A percentile compares a stretch with the other conserved stretches of the same genome.
Evolutionary conservation across 2,888 invertebrate genomes (phyloP).

Genomic region (Aporophyla lueneburgensis): DNA sequence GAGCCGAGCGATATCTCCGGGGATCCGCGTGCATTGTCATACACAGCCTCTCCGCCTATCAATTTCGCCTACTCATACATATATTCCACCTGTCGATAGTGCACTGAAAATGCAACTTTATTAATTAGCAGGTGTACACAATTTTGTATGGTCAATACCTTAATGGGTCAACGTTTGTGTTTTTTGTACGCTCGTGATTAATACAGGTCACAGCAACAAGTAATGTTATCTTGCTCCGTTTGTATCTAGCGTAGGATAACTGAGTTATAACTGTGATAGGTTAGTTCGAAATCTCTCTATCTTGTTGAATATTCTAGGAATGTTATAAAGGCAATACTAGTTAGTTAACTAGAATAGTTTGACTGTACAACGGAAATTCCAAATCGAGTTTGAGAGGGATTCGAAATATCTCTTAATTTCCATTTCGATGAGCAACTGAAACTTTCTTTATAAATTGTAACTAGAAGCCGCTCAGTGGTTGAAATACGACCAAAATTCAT

Average conservation of each 20-base stretch:
- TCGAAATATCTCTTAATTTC: not conserved
- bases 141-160: slow-evolving; percentile 54
- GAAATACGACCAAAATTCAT: too few species aligned
- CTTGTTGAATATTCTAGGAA: slow-evolving; percentile 32
- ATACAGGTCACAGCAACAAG: slow-evolving; percentile 60
- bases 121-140: slow-evolving; percentile 49
- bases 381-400: slow-evolving; percentile 12
- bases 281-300: slow-evolving; percentile 26
- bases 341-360: slow-evolving; percentile 21
- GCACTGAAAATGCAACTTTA: slow-evolving; percentile 51
- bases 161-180: slow-evolving; percentile 59
- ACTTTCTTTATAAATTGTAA: too few species aligned
- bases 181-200: slow-evolving; percentile 50
- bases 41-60: slow-evolving; percentile 65
- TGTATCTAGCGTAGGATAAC: slow-evolving; percentile 37
- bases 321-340: slow-evolving; percentile 17
- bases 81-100: slow-evolving; percentile 38
- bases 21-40: slow-evolving; percentile 79
- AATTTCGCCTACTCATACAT: slow-evolving; percentile 56
- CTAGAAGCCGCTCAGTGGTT: too few species aligned
- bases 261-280: slow-evolving; percentile 18
- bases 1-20: slow-evolving; percentile 78
- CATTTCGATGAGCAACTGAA: not conserved
- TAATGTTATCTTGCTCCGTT: slow-evolving; percentile 49
- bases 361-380: slow-evolving; percentile 1